Conservation (phyloP, 2,113 vertebrate genomes). For the Ceratotherium simum region DNA sequence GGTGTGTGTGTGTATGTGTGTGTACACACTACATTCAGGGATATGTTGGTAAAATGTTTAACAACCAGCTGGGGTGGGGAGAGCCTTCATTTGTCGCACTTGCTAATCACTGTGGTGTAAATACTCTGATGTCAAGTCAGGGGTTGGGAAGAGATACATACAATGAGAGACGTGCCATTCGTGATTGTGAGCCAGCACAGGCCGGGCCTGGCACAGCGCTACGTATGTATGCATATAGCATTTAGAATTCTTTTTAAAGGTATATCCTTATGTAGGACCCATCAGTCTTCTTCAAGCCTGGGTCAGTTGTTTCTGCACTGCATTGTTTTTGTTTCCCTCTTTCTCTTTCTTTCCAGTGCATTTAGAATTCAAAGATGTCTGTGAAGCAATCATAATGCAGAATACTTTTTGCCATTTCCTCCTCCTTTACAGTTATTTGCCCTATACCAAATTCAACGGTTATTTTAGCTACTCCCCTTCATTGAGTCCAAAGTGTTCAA, state of each 20-base stretch:
- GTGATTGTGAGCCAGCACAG: too few species aligned
- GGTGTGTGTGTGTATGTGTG: neutral
- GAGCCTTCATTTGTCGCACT: neutral
- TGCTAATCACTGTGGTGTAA: neutral
- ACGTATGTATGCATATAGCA: rapidly evolving
- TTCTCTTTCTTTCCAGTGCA: neutral
- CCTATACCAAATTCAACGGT: neutral
- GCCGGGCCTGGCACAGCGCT: too few species aligned
- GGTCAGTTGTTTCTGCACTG: neutral
- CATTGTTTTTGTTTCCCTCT: neutral
- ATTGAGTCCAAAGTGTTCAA: neutral
- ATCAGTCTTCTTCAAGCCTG: neutral
- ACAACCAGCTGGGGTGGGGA: too few species aligned
- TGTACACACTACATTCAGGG: neutral
- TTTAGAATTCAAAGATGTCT: neutral
- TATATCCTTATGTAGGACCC: neutral
- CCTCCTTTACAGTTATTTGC: too few species aligned
- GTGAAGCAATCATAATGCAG: neutral
- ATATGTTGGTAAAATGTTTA: neutral
- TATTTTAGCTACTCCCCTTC: neutral
- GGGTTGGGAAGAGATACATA: neutral
- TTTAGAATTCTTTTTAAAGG: neutral
- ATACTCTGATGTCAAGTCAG: neutral
- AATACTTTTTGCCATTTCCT: neutral
- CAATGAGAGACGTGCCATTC: neutral